Evolutionary conservation across 2,113 vertebrate species (phyloP).

Genomic region (Panurus biarmicus): DNA sequence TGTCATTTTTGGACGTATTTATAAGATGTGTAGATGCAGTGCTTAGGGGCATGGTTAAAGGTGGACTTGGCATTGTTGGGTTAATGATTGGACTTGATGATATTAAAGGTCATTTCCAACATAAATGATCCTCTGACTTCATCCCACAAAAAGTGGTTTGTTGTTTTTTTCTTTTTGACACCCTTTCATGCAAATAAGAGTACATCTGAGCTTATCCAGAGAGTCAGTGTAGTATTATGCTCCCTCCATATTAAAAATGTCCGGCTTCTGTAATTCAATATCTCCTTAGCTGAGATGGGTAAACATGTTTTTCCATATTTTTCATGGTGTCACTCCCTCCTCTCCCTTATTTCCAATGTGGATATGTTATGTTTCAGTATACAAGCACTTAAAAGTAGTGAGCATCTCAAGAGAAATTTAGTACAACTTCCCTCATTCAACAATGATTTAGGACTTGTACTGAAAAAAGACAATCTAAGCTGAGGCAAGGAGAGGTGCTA

Average conservation of each 20-base stretch:
- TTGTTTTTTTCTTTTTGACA: not conserved
- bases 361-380: not conserved
- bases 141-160: not conserved
- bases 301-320: not conserved
- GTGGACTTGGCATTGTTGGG: not conserved
- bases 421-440: not conserved
- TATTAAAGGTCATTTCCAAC: not conserved
- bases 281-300: not conserved
- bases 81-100: not conserved
- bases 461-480: not conserved
- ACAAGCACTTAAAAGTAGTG: not conserved
- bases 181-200: not conserved
- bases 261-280: not conserved
- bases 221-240: not conserved
- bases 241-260: not conserved
- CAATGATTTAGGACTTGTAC: not conserved
- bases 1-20: not conserved
- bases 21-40: not conserved
- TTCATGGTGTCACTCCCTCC: not conserved
- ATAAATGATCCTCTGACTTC: not conserved
- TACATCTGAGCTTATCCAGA: not conserved
- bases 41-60: not conserved
- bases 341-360: not conserved
- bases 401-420: not conserved
- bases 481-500: not conserved